Conservation (phyloP, 2,797 vertebrate genomes). For the Acanthurus tractus region DNA sequence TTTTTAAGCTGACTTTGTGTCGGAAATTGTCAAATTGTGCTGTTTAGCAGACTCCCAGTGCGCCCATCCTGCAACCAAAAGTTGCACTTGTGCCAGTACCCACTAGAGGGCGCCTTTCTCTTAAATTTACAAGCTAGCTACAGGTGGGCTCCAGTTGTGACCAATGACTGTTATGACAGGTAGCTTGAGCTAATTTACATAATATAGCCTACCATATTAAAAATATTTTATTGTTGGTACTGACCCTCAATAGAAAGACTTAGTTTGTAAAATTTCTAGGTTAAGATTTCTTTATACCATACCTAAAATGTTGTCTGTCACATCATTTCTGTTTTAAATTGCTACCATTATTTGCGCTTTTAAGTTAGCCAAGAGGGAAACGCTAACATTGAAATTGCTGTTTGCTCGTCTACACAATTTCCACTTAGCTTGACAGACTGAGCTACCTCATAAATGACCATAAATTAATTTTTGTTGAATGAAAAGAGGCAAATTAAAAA, state of each 20-base stretch:
- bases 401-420: not conserved
- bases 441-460: not conserved
- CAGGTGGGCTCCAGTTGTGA: not conserved
- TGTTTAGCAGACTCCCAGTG: not conserved
- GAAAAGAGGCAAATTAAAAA: too few relatives aligned
- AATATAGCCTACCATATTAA: not conserved
- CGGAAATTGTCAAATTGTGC: too few relatives aligned
- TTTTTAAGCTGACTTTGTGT: too few relatives aligned
- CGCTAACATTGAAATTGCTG: not conserved
- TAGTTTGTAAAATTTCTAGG: not conserved
- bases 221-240: not conserved
- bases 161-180: not conserved
- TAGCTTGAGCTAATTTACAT: not conserved
- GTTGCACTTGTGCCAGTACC: not conserved
- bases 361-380: not conserved
- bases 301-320: not conserved
- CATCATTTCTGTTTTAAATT: not conserved
- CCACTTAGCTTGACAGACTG: not conserved
- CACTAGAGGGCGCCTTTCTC: constrained; percentile 56
- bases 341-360: not conserved
- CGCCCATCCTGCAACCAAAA: not conserved
- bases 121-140: not conserved
- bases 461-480: not conserved
- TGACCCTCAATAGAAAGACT: not conserved
- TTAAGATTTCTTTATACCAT: not conserved